Evolutionary conservation across 2,797 vertebrate genomes (phyloP).

Genomic region (Pyrrhura leucotis): DNA sequence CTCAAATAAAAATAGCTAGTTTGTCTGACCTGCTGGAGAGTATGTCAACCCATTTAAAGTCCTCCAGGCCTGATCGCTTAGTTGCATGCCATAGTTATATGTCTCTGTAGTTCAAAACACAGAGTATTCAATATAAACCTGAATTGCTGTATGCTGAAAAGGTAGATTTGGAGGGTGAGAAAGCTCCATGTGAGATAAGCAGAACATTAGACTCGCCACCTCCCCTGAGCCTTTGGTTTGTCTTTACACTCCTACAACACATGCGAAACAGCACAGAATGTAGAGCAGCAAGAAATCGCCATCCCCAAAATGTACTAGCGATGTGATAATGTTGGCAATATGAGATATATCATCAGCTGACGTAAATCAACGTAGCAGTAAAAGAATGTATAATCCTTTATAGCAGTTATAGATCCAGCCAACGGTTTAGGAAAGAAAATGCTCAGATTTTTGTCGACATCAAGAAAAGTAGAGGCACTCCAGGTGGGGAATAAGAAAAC

Average conservation of each 20-base stretch:
- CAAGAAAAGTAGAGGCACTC: not conserved
- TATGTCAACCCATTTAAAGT: slow-evolving; percentile 38
- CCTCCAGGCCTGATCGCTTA: slow-evolving; percentile 49
- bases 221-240: slow-evolving; percentile 46
- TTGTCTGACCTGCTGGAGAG: slow-evolving; percentile 48
- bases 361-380: slow-evolving; percentile 63
- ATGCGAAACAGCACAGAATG: slow-evolving; percentile 64
- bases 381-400: slow-evolving; percentile 49
- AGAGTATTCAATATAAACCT: slow-evolving; percentile 6
- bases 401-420: slow-evolving; percentile 35
- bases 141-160: slow-evolving; percentile 31
- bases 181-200: slow-evolving; percentile 29
- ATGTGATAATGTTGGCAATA: slow-evolving; percentile 71
- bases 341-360: slow-evolving; percentile 70
- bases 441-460: not conserved
- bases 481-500: not conserved
- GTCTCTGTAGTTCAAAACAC: slow-evolving; percentile 18
- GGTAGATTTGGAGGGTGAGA: slow-evolving; percentile 55
- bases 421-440: slow-evolving; percentile 4
- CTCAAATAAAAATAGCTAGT: slow-evolving; percentile 49
- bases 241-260: slow-evolving; percentile 64
- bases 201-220: slow-evolving; percentile 54
- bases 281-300: slow-evolving; percentile 55
- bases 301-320: slow-evolving; percentile 63
- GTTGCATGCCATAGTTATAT: not conserved